These are phyloP conservation scores for Drosophila albomicans DNA, from an alignment of 1,140 invertebrate species.

Conservation along the genomic window DNA sequence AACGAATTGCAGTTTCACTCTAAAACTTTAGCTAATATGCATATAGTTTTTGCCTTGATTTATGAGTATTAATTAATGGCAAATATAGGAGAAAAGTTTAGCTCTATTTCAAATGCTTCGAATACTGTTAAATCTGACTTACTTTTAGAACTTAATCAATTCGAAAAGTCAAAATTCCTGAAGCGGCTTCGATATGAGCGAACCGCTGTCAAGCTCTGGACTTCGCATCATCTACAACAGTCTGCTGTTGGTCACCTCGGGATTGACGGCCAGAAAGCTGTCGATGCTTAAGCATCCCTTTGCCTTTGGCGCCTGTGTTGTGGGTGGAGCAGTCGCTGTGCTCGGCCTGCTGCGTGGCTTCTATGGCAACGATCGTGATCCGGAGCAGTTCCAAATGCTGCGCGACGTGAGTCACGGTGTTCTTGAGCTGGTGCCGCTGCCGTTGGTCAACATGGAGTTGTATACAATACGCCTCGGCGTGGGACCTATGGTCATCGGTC, in stretches of 20 bases:
- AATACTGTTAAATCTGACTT: background rate
- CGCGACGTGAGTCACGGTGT: slow-evolving; percentile 42
- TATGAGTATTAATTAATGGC: no score
- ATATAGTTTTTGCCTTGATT: no score
- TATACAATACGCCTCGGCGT: slow-evolving; percentile 51
- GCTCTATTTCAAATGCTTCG: background rate
- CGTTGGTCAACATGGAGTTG: slow-evolving; percentile 70
- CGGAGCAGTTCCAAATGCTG: slow-evolving; percentile 38
- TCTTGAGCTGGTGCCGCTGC: slow-evolving; percentile 66
- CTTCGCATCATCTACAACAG: slow-evolving; percentile 62
- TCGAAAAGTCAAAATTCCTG: slow-evolving; percentile 36
- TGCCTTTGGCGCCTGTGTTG: slow-evolving; percentile 57
- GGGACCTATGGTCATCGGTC: slow-evolving; percentile 50
- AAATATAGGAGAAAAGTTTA: no score
- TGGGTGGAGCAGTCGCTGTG: slow-evolving; percentile 59
- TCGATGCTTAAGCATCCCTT: slow-evolving; percentile 50
- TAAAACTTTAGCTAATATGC: no score
- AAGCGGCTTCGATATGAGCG: slow-evolving; percentile 47
- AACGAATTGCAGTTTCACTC: no score
- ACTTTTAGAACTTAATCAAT: slow-evolving; percentile 3
- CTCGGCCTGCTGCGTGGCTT: slow-evolving; percentile 57
- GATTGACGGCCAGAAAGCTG: slow-evolving; percentile 40
- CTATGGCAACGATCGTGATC: slow-evolving; percentile 32
- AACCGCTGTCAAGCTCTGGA: slow-evolving; percentile 53
- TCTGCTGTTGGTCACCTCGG: slow-evolving; percentile 49